These are phyloP conservation scores for Parotia lawesii DNA, from an alignment of 2,113 vertebrate genomes.

Conservation along the genomic window DNA sequence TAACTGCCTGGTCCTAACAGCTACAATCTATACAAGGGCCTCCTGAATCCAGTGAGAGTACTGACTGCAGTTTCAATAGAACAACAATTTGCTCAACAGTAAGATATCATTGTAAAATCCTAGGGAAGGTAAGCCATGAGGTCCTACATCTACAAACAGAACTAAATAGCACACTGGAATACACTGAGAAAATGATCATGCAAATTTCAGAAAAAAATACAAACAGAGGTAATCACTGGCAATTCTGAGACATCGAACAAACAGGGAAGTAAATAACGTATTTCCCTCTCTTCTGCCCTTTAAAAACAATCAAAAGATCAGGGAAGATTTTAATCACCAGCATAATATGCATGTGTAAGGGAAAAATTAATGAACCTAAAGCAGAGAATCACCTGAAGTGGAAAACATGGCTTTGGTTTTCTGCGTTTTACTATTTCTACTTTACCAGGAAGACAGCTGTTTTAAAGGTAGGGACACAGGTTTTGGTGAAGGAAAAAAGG, in stretches of 20 bases:
- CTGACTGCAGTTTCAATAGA: neutral
- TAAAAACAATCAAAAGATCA: neutral
- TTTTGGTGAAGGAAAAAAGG: neutral
- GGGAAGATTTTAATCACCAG: neutral
- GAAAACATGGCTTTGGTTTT: neutral
- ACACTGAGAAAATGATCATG: neutral
- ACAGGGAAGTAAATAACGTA: neutral
- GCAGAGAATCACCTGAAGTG: neutral
- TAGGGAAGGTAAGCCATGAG: neutral
- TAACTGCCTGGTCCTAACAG: neutral
- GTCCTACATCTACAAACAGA: neutral
- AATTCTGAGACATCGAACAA: neutral
- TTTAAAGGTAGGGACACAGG: neutral
- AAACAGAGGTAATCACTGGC: neutral
- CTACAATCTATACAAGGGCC: neutral
- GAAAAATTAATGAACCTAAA: neutral
- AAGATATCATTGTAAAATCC: neutral
- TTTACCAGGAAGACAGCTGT: neutral
- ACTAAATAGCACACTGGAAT: neutral
- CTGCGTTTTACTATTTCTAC: neutral
- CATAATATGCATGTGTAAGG: neutral
- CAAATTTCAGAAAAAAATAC: neutral
- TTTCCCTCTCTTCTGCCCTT: neutral
- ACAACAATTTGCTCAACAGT: neutral
- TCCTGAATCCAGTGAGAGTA: neutral